These are phyloP conservation scores for Belgica antarctica DNA, from an alignment of 2,888 invertebrate species.

Conservation along the genomic window DNA sequence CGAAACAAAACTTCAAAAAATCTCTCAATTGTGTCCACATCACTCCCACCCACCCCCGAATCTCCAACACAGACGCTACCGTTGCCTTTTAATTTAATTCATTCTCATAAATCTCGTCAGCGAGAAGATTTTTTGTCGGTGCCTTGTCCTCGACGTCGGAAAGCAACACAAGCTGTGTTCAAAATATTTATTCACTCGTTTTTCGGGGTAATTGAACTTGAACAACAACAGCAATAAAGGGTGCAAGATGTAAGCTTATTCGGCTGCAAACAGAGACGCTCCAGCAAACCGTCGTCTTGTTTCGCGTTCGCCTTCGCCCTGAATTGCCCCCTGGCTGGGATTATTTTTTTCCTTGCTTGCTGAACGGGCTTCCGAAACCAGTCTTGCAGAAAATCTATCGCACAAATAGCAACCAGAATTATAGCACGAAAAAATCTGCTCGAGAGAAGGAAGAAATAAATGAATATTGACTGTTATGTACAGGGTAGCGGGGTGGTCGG, in stretches of 20 bases:
- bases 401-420: slow-evolving; percentile 5
- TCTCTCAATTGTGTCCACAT: not conserved
- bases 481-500: not conserved
- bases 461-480: not conserved
- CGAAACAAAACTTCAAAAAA: no score
- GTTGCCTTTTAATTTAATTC: slow-evolving; percentile 17
- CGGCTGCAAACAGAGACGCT: not conserved
- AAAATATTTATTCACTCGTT: not conserved
- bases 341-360: not conserved
- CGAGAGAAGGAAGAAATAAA: no score
- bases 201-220: slow-evolving; percentile 35
- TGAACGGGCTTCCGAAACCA: slow-evolving; percentile 11
- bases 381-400: slow-evolving; percentile 21
- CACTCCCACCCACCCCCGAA: not conserved
- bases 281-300: slow-evolving; percentile 1
- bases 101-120: slow-evolving; percentile 14
- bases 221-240: no score
- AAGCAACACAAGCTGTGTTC: not conserved
- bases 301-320: not conserved
- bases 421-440: not conserved
- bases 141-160: no score
- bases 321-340: not conserved
- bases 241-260: not conserved
- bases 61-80: slow-evolving; percentile 5
- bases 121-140: not conserved